These are phyloP conservation scores for Grammatotria lemairii DNA, from an alignment of 2,113 vertebrate genomes.

Conservation along the genomic window DNA sequence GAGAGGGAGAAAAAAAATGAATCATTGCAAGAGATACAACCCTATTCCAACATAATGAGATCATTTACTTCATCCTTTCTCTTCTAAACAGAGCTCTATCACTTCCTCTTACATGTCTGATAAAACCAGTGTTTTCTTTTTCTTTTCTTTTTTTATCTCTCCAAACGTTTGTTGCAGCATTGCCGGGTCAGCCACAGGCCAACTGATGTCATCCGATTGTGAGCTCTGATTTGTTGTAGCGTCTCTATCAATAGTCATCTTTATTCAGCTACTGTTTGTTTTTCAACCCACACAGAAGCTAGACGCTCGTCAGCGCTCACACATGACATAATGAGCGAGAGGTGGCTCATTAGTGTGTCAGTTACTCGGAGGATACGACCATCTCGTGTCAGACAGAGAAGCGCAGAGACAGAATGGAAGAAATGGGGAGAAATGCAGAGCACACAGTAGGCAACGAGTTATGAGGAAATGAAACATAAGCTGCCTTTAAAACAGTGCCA, in stretches of 20 bases:
- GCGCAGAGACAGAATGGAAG: background rate
- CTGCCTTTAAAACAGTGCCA: slow-evolving; percentile 19
- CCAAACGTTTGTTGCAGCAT: background rate
- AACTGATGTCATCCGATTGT: slow-evolving; percentile 57
- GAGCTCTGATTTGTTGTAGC: slow-evolving; percentile 14
- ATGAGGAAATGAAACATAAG: slow-evolving; percentile 43
- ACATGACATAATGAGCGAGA: slow-evolving; percentile 58
- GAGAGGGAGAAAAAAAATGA: background rate
- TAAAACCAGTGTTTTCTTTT: slow-evolving; percentile 1
- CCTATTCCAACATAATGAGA: background rate
- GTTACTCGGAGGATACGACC: background rate
- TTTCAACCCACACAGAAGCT: slow-evolving; percentile 34
- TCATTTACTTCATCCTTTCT: background rate
- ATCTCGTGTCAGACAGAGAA: background rate
- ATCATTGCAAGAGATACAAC: background rate
- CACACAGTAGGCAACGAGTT: slow-evolving; percentile 19
- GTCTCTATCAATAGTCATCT: slow-evolving; percentile 37
- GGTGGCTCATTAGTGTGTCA: slow-evolving; percentile 10
- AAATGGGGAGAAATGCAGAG: background rate
- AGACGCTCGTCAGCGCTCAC: slow-evolving; percentile 54
- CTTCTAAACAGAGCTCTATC: background rate
- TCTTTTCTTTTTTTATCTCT: background rate
- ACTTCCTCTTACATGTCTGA: slow-evolving; percentile 2
- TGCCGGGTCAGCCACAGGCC: slow-evolving; percentile 7
- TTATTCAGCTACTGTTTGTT: slow-evolving; percentile 45